Percentiles rank a stretch among this genome's conserved stretches.
These are phyloP conservation scores for Sinohyriopsis cumingii DNA, from an alignment of 2,888 invertebrate species.

Conservation along the genomic window DNA sequence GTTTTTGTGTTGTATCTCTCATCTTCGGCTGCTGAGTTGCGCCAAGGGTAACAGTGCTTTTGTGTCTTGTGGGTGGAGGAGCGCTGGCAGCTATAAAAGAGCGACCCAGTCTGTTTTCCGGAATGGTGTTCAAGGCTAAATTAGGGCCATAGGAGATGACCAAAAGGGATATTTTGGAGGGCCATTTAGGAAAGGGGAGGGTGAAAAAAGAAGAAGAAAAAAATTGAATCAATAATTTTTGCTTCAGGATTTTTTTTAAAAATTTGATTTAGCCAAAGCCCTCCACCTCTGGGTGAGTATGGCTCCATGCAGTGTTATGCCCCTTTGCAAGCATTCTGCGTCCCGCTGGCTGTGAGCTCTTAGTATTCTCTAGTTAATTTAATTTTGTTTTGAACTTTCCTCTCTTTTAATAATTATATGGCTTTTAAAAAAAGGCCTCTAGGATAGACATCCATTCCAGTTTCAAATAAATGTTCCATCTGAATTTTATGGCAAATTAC, in stretches of 20 bases:
- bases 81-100: conserved; percentile 63
- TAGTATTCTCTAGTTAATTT: no score
- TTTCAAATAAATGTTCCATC: no score
- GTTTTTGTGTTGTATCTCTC: conserved; percentile 48
- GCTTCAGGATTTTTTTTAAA: conserved; percentile 9
- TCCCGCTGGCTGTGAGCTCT: neutral
- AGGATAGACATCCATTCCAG: no score
- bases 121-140: conserved; percentile 64
- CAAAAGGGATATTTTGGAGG: conserved; percentile 6
- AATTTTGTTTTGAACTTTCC: no score
- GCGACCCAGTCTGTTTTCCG: conserved; percentile 59
- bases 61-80: conserved; percentile 49
- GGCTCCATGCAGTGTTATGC: conserved; percentile 4
- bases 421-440: no score
- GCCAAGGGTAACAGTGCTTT: conserved; percentile 50
- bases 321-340: conserved; percentile 1
- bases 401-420: no score
- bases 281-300: conserved; percentile 42
- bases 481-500: no score
- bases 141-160: conserved; percentile 18
- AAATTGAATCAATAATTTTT: conserved; percentile 27
- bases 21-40: conserved; percentile 41
- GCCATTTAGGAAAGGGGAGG: conserved; percentile 10
- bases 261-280: conserved; percentile 17
- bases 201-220: conserved; percentile 37